phyloP scores from a whole-genome alignment of 2,113 vertebrate species.

The Macrotus californicus region DNA sequence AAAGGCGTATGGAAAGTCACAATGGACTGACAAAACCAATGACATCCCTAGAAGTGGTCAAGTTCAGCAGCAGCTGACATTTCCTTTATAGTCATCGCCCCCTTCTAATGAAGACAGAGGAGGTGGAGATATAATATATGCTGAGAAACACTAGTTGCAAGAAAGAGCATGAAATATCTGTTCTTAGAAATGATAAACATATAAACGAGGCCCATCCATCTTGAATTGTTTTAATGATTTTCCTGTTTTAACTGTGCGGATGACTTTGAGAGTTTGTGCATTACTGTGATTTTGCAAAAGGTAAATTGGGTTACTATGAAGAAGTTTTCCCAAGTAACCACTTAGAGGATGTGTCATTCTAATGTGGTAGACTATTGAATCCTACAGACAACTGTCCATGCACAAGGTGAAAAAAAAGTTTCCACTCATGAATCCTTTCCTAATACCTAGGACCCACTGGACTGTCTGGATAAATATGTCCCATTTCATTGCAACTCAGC shows the following conservation, averaged over 20 bases:
- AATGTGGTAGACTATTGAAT: not conserved
- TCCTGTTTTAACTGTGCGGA: not conserved
- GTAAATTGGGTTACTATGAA: not conserved
- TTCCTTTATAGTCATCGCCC: not conserved
- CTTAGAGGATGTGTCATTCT: not conserved
- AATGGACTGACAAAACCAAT: not conserved
- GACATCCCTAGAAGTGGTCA: not conserved
- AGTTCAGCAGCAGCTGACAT: not conserved
- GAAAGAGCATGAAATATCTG: not conserved
- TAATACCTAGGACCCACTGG: not conserved
- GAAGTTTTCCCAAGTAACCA: slow-evolving; percentile 15
- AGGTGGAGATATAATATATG: not conserved
- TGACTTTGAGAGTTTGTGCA: not conserved
- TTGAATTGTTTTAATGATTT: not conserved
- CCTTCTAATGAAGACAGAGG: not conserved
- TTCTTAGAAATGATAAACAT: not conserved
- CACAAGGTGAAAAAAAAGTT: not conserved
- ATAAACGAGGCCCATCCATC: not conserved
- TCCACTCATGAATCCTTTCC: not conserved
- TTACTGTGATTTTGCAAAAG: not conserved
- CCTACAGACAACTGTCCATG: not conserved
- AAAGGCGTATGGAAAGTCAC: not conserved
- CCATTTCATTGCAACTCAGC: slow-evolving; percentile 40
- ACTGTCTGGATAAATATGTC: slow-evolving; percentile 40
- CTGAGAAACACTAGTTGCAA: not conserved